Evolutionary conservation across 2,797 vertebrate genomes (phyloP).

Genomic region (Macropus fuliginosus): DNA sequence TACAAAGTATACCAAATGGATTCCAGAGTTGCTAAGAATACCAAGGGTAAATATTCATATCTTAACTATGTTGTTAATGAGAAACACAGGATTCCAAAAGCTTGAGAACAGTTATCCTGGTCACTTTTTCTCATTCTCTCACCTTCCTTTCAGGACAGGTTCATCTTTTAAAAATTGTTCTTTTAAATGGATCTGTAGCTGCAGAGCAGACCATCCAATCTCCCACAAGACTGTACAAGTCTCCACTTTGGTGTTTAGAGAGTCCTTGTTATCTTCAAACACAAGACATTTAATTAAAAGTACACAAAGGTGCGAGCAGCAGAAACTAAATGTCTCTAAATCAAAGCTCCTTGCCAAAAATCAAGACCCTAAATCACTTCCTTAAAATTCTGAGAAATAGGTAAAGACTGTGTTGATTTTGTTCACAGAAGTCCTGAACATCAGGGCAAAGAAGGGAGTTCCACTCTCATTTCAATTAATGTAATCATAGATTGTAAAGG

Average conservation of each 20-base stretch:
- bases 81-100: conserved; percentile 61
- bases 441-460: not conserved
- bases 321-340: conserved; percentile 46
- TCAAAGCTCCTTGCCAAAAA: conserved; percentile 53
- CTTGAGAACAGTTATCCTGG: conserved; percentile 72
- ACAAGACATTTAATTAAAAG: conserved; percentile 63
- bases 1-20: not conserved
- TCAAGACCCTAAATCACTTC: not conserved
- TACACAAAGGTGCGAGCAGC: conserved; percentile 33
- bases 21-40: conserved; percentile 63
- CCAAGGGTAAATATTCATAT: conserved; percentile 72
- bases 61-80: conserved; percentile 66
- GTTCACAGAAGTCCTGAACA: conserved; percentile 55
- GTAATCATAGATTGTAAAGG: too few species aligned
- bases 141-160: conserved; percentile 69
- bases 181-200: conserved; percentile 66
- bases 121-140: conserved; percentile 67
- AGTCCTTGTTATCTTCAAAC: conserved; percentile 60
- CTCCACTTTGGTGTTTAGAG: conserved; percentile 53
- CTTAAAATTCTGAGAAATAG: conserved; percentile 48
- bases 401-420: conserved; percentile 19
- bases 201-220: conserved; percentile 63
- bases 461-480: too few species aligned
- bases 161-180: conserved; percentile 65
- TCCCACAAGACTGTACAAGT: conserved; percentile 55